These are phyloP conservation scores for Magallana ariakensis DNA, from an alignment of 1,140 invertebrate species.

Conservation along the genomic window DNA sequence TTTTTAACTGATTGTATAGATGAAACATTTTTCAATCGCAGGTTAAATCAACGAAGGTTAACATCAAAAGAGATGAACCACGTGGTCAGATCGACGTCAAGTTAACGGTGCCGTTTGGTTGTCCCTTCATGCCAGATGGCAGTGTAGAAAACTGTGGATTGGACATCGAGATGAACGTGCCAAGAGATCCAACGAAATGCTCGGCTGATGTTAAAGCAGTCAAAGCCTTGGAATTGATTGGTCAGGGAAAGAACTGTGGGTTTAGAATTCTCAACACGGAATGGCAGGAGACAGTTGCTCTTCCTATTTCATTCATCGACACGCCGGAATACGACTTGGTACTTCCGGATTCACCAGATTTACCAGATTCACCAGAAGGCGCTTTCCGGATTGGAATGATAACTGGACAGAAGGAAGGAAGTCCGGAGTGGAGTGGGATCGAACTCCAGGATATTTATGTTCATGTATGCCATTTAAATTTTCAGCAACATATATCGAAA, in stretches of 20 bases:
- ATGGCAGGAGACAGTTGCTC: not conserved
- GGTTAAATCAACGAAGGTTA: not conserved
- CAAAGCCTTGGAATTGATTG: not conserved
- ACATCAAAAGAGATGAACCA: not conserved
- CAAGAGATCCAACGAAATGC: not conserved
- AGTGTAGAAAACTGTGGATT: not conserved
- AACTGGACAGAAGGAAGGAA: not conserved
- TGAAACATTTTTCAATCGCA: not conserved
- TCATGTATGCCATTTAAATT: not conserved
- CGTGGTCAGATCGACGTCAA: not conserved
- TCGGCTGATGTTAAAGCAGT: not conserved
- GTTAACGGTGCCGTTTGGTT: constrained; percentile 4
- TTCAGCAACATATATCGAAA: too few relatives aligned
- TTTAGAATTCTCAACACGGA: not conserved
- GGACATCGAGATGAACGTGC: constrained; percentile 16
- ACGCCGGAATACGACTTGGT: not conserved
- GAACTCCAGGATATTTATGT: not conserved
- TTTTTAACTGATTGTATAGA: too few relatives aligned
- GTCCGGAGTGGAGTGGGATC: constrained; percentile 3
- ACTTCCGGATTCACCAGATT: not conserved
- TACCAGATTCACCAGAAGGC: too few relatives aligned
- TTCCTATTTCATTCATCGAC: not conserved
- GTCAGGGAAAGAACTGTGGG: not conserved
- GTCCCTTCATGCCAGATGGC: not conserved
- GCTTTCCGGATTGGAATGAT: not conserved